Evolutionary conservation across 2,113 vertebrate species (phyloP), one percentile per base, ranked within the genome.

Genomic region (Vulpes vulpes): DNA sequence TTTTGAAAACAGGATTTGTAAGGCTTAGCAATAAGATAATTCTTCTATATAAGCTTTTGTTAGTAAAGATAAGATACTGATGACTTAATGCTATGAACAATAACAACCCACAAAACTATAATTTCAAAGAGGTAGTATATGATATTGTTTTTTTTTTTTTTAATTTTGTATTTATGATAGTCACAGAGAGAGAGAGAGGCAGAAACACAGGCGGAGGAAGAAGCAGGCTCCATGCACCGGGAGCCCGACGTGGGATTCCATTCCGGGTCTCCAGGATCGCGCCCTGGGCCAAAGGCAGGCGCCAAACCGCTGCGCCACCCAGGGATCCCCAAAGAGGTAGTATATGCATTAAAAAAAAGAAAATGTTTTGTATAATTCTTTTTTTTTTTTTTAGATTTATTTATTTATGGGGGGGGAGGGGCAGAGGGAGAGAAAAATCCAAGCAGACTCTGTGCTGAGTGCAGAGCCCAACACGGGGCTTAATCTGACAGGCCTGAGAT

Each of bases 1-100:
- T 95, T 83, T 78, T 95, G 53, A 49, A 91, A 65, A 78, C 57
- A 69, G 51, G 51, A 69, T 91, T 84, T 67, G 79, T 95, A 67
- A 76, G 60, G 35, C 15, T 95, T 78, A 59, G 60, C 22, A 59
- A 35, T 90, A 43, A 90, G 57, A 65, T 43, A 43, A 83, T 74
- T 16, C 30, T 91, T 67, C 80, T 35, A 22, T 16, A 78, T 43
- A 84, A 95, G 43, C 49, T 74, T 57, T 65, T 67, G 59, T 67
- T 65, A 83, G 59, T 78, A 94, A 89, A 94, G 35, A 69, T 38
- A 78, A 22, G 35, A 43, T 81, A 43, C 53, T 92, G 35, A 23
- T 19, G 81, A 91, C 51, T 91, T 81, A 55, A 43, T 43, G 43
- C 32, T 53, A 81, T 32, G 49, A 59, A 89, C 55, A 79, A 20